Evolutionary conservation across 2,797 vertebrate genomes (phyloP), one percentile per base, ranked within the genome.

Genomic region (Gephyroberyx darwinii): DNA sequence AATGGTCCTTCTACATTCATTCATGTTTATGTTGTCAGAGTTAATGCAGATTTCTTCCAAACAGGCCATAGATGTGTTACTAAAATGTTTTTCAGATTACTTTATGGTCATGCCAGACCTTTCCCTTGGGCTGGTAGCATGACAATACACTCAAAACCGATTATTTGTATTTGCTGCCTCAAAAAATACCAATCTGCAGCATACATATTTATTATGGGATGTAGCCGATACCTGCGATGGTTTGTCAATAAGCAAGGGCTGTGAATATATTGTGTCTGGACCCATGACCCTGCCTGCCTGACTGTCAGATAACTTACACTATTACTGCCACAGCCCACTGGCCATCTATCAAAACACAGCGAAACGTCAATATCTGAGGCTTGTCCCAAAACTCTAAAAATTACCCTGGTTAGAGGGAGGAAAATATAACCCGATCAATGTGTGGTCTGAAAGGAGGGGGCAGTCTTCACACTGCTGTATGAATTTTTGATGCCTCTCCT

Each of bases 181-280:
- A 77, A 74, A 82, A 79, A 68, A 78, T 20, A 73, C 65, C 74
- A 79, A 77, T 91, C 81, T 75, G 35, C 71, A 73, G 82, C 75
- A 88, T 90, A 85, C 84, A 92, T 90, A 92, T 92, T 92, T 91
- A 92, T 92, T 84, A 90, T 71, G 71, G 83, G 74, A 71, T 58
- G 31, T 58, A 70, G 75, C 86, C 90, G 45, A 91, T 90, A 89
- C 80, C 75, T 81, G 85, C 67, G 83, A 90, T 86, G 84, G 84
- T 83, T 92, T 89, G 89, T 92, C 91, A 92, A 93, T 92, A 92
- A 74, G 85, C 68, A 69, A 80, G 76, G 71, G 74, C 81, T 90
- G 86, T 89, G 87, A 91, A 92, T 93, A 90, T 91, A 92, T 91
- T 84, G 87, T 78, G 88, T 87, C 88, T 91, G 86, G 76, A 88